A percentile compares a stretch with the other conserved stretches of the same genome.
Evolutionary conservation across 2,113 vertebrate species (phyloP).

Genomic region (Ophthalmolycus amberensis): DNA sequence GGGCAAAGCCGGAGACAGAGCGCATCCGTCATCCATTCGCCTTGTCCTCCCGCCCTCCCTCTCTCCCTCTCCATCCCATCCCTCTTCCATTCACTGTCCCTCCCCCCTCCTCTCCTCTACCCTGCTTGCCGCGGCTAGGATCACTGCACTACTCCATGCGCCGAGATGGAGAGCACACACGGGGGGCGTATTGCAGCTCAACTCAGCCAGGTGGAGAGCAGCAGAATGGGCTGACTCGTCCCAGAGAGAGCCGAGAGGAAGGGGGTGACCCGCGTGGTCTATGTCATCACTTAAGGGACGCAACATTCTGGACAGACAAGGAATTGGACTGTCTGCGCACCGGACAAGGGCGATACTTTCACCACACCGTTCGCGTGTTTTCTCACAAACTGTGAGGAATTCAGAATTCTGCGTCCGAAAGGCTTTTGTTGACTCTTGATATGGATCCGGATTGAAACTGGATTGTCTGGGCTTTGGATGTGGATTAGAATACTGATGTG

Average conservation of each 20-base stretch:
- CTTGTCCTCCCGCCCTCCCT: neutral
- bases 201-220: slow-evolving; percentile 49
- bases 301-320: slow-evolving; percentile 27
- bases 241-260: slow-evolving; percentile 30
- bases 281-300: slow-evolving; percentile 32
- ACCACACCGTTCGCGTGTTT: slow-evolving; percentile 19
- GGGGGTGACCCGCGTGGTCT: slow-evolving; percentile 35
- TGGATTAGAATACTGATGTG: slow-evolving; percentile 70
- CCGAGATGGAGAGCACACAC: slow-evolving; percentile 68
- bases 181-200: slow-evolving; percentile 53
- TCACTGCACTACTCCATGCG: slow-evolving; percentile 62
- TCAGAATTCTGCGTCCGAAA: slow-evolving; percentile 1
- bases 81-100: slow-evolving; percentile 27
- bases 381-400: slow-evolving; percentile 7
- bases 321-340: slow-evolving; percentile 21
- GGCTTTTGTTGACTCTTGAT: slow-evolving; percentile 37
- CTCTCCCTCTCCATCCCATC: slow-evolving; percentile 29
- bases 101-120: slow-evolving; percentile 24
- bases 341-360: slow-evolving; percentile 34
- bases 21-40: slow-evolving; percentile 73
- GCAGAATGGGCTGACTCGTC: slow-evolving; percentile 47
- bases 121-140: slow-evolving; percentile 43
- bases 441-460: slow-evolving; percentile 72
- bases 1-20: slow-evolving; percentile 61
- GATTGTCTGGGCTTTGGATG: slow-evolving; percentile 49